Evolutionary conservation across 2,113 vertebrate species (phyloP), one percentile per base, ranked within the genome.

Genomic region (Catharus minimus): DNA sequence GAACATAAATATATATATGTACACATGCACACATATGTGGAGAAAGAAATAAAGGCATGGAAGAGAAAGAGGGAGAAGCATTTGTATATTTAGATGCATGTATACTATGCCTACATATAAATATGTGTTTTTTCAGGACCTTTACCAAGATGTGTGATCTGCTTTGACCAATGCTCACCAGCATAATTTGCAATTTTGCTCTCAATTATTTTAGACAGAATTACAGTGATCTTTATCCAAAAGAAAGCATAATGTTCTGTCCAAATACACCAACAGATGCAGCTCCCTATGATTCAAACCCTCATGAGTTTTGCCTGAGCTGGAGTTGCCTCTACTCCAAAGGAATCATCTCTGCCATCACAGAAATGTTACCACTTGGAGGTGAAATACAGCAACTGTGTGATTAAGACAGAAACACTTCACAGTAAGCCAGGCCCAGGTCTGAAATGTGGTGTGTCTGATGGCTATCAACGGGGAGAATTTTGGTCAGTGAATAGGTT

Each of bases 1-100:
- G 52, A 87, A 60, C 50, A 92, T 86, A 87, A 89, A 86, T 84
- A 80, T 85, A 76, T 91, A 64, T 84, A 64, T 92, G 72, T 88
- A 93, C 74, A 62, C 65, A 92, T 68, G 58, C 47, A 76, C 53
- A 82, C 44, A 78, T 72, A 72, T 52, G 90, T 33, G 65, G 69
- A 71, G n/a, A 80, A 81, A 91, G 74, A 82, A 77, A 64, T 50
- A 55, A 52, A 78, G 18, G 12, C 61, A 84, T 0, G 12, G n/a
- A 50, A 76, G 27, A 79, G 27, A 82, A 61, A 67, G 28, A 65
- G 3, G 56, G 41, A 73, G 20, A 62, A 32, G 28, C 33, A 84
- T 38, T 28, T 44, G 9, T 68, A 30, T 84, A 84, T 87, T 92
- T 75, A 65, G 46, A 65, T 75, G 15, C 16, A n/a, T 22, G 15